A percentile compares a stretch with the other conserved stretches of the same genome.
phyloP scores from a whole-genome alignment of 2,888 invertebrate species.

The Limenitis arthemis region DNA sequence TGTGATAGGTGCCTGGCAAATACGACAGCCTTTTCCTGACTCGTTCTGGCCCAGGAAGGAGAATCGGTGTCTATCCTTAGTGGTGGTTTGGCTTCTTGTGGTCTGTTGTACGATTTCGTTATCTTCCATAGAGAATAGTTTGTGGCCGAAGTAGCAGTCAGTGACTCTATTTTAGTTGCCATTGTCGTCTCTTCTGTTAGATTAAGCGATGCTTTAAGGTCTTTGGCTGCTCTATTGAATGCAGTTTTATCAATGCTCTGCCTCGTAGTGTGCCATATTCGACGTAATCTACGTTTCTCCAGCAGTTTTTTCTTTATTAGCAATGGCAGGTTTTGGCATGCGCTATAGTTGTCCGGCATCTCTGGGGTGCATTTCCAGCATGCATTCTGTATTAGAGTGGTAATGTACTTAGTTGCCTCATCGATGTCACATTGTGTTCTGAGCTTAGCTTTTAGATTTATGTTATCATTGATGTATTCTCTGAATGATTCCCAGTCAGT shows the following conservation, averaged over 20 bases:
- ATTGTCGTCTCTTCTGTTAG: not conserved
- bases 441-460: not conserved
- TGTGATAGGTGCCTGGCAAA: not conserved
- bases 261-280: no score
- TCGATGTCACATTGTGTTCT: not conserved
- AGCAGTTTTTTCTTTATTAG: no score
- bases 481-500: not conserved
- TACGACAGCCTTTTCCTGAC: not conserved
- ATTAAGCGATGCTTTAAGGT: not conserved
- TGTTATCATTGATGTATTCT: not conserved
- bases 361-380: no score
- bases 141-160: not conserved
- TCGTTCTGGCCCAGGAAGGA: not conserved
- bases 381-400: no score
- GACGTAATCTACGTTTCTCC: no score
- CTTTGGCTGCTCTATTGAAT: not conserved
- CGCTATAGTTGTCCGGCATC: no score
- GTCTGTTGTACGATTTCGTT: not conserved
- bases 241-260: no score
- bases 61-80: not conserved
- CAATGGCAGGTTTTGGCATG: no score
- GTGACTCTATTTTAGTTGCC: not conserved
- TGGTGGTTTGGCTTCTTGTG: not conserved
- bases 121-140: not conserved
- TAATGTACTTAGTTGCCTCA: not conserved